phyloP scores from a whole-genome alignment of 1,140 invertebrate species.

The Tenebrio molitor region DNA sequence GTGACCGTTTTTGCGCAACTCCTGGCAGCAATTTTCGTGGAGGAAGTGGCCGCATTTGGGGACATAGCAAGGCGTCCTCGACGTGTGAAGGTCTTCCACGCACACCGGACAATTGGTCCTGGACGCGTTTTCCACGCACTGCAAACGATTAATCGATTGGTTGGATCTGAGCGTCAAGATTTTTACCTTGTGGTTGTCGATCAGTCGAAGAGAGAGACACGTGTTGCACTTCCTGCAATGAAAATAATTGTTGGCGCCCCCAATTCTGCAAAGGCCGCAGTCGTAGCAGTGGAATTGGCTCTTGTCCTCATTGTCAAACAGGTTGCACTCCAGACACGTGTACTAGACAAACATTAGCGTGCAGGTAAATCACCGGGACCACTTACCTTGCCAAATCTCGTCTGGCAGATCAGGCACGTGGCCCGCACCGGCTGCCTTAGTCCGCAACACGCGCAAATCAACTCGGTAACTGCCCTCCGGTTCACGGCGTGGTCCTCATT shows the following conservation, averaged over 20 bases:
- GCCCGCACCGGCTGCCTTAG: slow-evolving; percentile 84
- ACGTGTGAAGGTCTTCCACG: slow-evolving; percentile 89
- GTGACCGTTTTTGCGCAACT: slow-evolving; percentile 80
- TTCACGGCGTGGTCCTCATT: slow-evolving; percentile 86
- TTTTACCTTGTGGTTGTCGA: slow-evolving; percentile 85
- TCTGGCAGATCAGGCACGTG: slow-evolving; percentile 80
- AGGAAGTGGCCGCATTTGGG: slow-evolving; percentile 88
- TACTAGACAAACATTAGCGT: too few species aligned
- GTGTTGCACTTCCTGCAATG: slow-evolving; percentile 90
- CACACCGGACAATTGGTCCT: slow-evolving; percentile 89
- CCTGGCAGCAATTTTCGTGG: slow-evolving; percentile 85
- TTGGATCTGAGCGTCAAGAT: neutral
- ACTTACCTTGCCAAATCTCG: slow-evolving; percentile 81
- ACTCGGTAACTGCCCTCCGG: slow-evolving; percentile 83
- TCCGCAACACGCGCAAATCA: slow-evolving; percentile 85
- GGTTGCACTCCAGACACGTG: slow-evolving; percentile 86
- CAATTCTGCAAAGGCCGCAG: slow-evolving; percentile 90
- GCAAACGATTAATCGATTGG: slow-evolving; percentile 55
- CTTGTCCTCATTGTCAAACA: slow-evolving; percentile 92
- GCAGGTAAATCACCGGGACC: neutral
- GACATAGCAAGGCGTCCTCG: slow-evolving; percentile 86
- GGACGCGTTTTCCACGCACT: slow-evolving; percentile 91
- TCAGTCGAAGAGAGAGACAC: slow-evolving; percentile 83
- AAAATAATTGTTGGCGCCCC: slow-evolving; percentile 87
- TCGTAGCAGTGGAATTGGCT: slow-evolving; percentile 90